phyloP scores from a whole-genome alignment of 1,140 invertebrate genomes.

The Pteromalus puparum region DNA sequence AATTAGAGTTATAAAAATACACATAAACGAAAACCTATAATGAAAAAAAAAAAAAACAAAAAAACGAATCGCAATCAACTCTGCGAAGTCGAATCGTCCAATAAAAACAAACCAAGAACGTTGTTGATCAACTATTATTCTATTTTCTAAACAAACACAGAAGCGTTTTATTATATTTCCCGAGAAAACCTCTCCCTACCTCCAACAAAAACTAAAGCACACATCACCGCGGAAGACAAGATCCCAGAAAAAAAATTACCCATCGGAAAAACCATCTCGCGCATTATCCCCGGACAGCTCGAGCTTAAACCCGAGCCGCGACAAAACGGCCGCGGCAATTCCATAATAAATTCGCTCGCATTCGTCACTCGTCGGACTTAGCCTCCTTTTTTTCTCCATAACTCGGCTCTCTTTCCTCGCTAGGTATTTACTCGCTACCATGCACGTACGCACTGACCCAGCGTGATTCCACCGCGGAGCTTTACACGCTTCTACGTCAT shows the following conservation, averaged over 20 bases:
- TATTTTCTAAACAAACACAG: neutral
- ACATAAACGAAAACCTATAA: too few species aligned
- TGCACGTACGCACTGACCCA: neutral
- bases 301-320: neutral
- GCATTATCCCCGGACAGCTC: neutral
- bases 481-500: conserved; percentile 12
- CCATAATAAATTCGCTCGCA: neutral
- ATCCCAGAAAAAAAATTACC: neutral
- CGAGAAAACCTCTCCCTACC: neutral
- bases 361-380: neutral
- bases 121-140: neutral
- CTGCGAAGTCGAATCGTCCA: neutral
- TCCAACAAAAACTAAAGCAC: neutral
- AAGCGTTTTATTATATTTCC: neutral
- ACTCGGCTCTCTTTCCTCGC: neutral
- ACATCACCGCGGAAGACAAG: neutral
- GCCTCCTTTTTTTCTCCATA: neutral
- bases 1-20: neutral
- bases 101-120: neutral
- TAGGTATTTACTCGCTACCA: neutral
- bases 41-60: too few species aligned
- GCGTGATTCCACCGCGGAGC: neutral
- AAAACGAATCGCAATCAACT: too few species aligned
- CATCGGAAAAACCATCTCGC: neutral
- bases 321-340: neutral